Percentiles rank a stretch among this genome's conserved stretches.
These are phyloP conservation scores for Xenentodon cancila DNA, from an alignment of 2,797 vertebrate species.

Conservation along the genomic window DNA sequence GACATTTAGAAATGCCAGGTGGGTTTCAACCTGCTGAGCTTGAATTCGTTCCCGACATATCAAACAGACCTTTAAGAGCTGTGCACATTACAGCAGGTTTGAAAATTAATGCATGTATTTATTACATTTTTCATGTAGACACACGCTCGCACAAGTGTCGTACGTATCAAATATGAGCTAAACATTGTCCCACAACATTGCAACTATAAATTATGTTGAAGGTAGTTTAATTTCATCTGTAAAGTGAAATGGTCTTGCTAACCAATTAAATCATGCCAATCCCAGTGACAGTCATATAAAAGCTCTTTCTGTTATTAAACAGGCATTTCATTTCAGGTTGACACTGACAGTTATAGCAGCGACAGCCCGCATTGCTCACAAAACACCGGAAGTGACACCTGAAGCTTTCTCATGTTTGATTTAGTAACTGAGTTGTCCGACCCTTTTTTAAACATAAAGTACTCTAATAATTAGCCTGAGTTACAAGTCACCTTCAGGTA, in stretches of 20 bases:
- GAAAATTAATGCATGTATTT: slow-evolving; percentile 44
- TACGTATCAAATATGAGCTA: slow-evolving; percentile 63
- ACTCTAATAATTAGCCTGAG: no score
- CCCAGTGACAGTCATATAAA: slow-evolving; percentile 70
- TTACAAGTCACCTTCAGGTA: no score
- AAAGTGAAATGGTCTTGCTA: slow-evolving; percentile 67
- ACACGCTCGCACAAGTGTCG: slow-evolving; percentile 41
- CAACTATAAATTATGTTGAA: slow-evolving; percentile 78
- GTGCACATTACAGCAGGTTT: slow-evolving; percentile 24
- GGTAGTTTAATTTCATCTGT: slow-evolving; percentile 80
- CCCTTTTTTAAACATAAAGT: no score
- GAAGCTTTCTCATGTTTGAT: neutral
- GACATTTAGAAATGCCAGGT: slow-evolving; percentile 14
- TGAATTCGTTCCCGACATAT: slow-evolving; percentile 17
- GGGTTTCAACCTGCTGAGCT: slow-evolving; percentile 15
- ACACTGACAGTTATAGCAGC: slow-evolving; percentile 66
- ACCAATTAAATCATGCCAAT: slow-evolving; percentile 78
- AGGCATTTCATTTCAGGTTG: slow-evolving; percentile 74
- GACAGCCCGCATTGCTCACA: slow-evolving; percentile 63
- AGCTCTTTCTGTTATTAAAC: slow-evolving; percentile 82
- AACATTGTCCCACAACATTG: slow-evolving; percentile 71
- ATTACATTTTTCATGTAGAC: slow-evolving; percentile 27
- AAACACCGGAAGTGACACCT: slow-evolving; percentile 31
- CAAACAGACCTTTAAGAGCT: slow-evolving; percentile 13
- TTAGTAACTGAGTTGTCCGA: no score